Conservation (phyloP, 2,888 invertebrate species). For the Deilephila porcellus region DNA sequence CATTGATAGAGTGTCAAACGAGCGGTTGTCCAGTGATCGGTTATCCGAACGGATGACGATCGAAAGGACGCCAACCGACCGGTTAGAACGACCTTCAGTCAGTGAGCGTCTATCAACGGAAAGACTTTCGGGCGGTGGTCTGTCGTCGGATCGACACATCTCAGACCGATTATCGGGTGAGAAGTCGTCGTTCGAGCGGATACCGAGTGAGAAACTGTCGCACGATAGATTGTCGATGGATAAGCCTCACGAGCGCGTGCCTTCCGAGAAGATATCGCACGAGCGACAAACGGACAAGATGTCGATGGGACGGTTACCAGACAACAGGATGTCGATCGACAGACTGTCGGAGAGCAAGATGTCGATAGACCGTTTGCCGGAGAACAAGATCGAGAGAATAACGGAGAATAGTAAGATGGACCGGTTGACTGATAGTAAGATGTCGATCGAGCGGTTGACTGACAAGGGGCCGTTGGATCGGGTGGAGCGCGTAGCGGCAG, state of each 20-base stretch:
- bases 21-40: slow-evolving; percentile 45
- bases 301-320: slow-evolving; percentile 32
- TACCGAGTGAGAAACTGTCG: slow-evolving; percentile 53
- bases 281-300: slow-evolving; percentile 24
- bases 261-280: slow-evolving; percentile 25
- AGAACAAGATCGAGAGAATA: slow-evolving; percentile 33
- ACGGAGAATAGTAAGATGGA: slow-evolving; percentile 38
- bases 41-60: slow-evolving; percentile 45
- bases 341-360: slow-evolving; percentile 32
- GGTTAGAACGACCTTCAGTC: slow-evolving; percentile 54
- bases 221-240: slow-evolving; percentile 53
- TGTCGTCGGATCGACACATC: slow-evolving; percentile 39
- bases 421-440: slow-evolving; percentile 39
- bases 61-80: slow-evolving; percentile 50
- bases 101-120: slow-evolving; percentile 46
- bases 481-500: slow-evolving; percentile 63
- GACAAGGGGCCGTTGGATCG: slow-evolving; percentile 41
- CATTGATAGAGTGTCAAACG: slow-evolving; percentile 45
- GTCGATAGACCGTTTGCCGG: slow-evolving; percentile 29
- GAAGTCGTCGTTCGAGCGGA: slow-evolving; percentile 52
- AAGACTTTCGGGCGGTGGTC: slow-evolving; percentile 33
- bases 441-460: slow-evolving; percentile 43
- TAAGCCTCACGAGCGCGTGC: slow-evolving; percentile 39
- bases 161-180: slow-evolving; percentile 50
- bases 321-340: slow-evolving; percentile 32